These are phyloP conservation scores for Pygoscelis adeliae DNA, from an alignment of 2,113 vertebrate genomes.

Conservation along the genomic window DNA sequence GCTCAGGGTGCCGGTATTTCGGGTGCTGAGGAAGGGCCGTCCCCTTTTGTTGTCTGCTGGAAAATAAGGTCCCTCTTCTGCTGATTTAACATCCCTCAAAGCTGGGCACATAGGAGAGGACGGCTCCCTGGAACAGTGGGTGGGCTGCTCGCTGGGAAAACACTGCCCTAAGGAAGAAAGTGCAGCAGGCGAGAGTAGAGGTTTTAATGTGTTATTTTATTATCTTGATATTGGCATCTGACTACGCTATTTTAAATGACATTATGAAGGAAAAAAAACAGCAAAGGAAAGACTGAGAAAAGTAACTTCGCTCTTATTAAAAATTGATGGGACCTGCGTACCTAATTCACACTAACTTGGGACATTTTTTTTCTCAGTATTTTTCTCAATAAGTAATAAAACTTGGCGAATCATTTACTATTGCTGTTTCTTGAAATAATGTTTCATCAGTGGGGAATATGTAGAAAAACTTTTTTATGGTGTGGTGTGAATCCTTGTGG, in stretches of 20 bases:
- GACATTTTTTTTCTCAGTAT: not conserved
- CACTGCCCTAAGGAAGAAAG: not conserved
- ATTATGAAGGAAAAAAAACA: not conserved
- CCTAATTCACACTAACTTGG: not conserved
- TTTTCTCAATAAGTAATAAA: not conserved
- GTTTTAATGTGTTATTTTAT: rapidly evolving
- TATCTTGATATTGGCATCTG: not conserved
- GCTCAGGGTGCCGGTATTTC: rapidly evolving
- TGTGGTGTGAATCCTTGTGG: not conserved
- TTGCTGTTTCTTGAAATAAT: not conserved
- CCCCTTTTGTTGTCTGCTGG: not conserved
- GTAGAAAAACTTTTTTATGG: not conserved
- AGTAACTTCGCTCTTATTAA: not conserved
- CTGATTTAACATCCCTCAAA: not conserved
- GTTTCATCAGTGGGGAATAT: not conserved
- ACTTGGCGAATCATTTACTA: not conserved
- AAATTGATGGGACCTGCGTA: rapidly evolving
- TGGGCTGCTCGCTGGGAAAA: not conserved
- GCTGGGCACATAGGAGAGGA: not conserved
- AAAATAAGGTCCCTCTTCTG: not conserved
- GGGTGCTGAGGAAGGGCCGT: not conserved
- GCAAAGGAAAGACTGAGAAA: not conserved
- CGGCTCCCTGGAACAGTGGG: rapidly evolving
- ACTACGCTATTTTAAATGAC: not conserved
- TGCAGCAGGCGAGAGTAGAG: not conserved